phyloP scores from a whole-genome alignment of 2,113 vertebrate species.

The Rhipidura dahli region DNA sequence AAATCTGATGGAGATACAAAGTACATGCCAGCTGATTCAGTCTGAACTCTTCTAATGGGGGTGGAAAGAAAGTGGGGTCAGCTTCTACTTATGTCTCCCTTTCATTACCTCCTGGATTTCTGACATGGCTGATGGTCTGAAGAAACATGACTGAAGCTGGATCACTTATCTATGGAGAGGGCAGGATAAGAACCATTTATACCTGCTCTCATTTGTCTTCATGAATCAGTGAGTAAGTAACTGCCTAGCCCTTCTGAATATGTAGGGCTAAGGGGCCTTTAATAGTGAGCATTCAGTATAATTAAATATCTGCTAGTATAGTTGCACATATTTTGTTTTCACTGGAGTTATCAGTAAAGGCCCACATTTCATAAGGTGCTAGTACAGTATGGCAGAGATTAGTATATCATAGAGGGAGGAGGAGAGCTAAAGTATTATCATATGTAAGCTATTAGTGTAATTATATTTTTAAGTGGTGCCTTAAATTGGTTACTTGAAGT shows the following conservation, averaged over 20 bases:
- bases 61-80: background rate
- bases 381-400: background rate
- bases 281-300: background rate
- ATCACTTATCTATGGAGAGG: background rate
- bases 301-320: background rate
- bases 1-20: background rate
- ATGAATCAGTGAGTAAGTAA: background rate
- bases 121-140: background rate
- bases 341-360: background rate
- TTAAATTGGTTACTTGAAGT: slow-evolving; percentile 51
- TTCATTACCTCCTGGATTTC: background rate
- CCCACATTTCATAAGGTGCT: background rate
- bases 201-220: background rate
- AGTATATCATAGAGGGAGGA: slow-evolving; percentile 26
- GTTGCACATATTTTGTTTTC: background rate
- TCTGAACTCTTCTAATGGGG: background rate
- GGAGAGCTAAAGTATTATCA: slow-evolving; percentile 19
- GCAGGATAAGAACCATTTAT: background rate
- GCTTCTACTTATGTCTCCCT: background rate
- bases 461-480: slow-evolving; percentile 45
- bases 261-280: background rate
- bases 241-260: background rate
- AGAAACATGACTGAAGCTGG: background rate
- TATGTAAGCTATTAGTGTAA: slow-evolving; percentile 54
- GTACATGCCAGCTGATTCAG: background rate